Percentiles rank a stretch among this genome's conserved stretches.
phyloP scores from a whole-genome alignment of 2,113 vertebrate genomes.

The Syngnathus scovelli region DNA sequence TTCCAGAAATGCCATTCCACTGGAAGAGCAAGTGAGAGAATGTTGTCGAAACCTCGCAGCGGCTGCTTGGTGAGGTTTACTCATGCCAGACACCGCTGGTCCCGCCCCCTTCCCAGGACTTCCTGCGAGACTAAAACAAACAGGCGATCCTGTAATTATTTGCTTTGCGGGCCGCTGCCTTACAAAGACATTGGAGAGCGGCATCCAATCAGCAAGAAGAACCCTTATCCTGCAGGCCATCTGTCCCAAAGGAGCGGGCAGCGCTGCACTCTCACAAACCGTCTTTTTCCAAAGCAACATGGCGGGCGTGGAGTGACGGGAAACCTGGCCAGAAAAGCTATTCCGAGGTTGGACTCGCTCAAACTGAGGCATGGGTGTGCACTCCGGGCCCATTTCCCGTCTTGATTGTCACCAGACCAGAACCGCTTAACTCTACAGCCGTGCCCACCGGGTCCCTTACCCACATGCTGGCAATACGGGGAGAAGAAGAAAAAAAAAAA shows the following conservation, averaged over 20 bases:
- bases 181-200: slow-evolving; percentile 50
- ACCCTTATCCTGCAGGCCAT: slow-evolving; percentile 36
- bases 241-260: slow-evolving; percentile 39
- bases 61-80: neutral
- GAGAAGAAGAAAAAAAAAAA: slow-evolving; percentile 59
- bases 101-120: slow-evolving; percentile 7
- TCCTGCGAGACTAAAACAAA: slow-evolving; percentile 13
- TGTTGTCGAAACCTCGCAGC: neutral
- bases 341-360: slow-evolving; percentile 48
- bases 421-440: neutral
- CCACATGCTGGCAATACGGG: slow-evolving; percentile 12
- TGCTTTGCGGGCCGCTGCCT: slow-evolving; percentile 48
- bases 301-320: neutral
- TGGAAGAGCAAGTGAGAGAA: neutral
- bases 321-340: slow-evolving; percentile 29
- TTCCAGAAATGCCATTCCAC: neutral
- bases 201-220: slow-evolving; percentile 10
- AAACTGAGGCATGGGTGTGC: slow-evolving; percentile 10
- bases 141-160: slow-evolving; percentile 36
- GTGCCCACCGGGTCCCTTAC: neutral
- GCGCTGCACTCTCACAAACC: neutral
- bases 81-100: neutral
- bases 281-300: neutral
- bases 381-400: slow-evolving; percentile 11
- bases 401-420: slow-evolving; percentile 6